phyloP scores from a whole-genome alignment of 2,888 invertebrate genomes.

The Hirtodrosophila alboralis region DNA sequence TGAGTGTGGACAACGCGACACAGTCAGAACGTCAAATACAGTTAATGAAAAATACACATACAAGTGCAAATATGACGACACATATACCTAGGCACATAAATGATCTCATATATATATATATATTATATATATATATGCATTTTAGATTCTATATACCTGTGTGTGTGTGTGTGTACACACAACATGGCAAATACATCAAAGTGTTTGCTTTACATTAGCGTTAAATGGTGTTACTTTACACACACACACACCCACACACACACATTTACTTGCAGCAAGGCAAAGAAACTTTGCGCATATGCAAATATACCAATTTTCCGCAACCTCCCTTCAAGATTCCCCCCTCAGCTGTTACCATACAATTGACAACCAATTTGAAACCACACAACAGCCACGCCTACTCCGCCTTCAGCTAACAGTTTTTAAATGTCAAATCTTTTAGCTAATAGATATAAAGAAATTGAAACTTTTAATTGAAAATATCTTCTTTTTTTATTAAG shows the following conservation, averaged over 20 bases:
- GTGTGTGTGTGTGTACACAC: conserved; percentile 13
- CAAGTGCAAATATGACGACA: conserved; percentile 49
- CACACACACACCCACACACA: conserved; percentile 35
- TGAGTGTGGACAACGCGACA: conserved; percentile 36
- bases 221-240: conserved; percentile 73
- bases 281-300: conserved; percentile 47
- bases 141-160: conserved; percentile 5
- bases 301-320: conserved; percentile 43
- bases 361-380: conserved; percentile 68
- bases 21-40: conserved; percentile 61
- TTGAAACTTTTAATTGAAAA: too few relatives aligned
- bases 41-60: conserved; percentile 76
- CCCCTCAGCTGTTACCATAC: conserved; percentile 39
- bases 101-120: too few relatives aligned
- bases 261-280: neutral
- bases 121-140: too few relatives aligned
- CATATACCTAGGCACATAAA: conserved; percentile 18
- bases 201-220: conserved; percentile 81
- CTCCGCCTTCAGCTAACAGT: conserved; percentile 4
- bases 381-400: conserved; percentile 33
- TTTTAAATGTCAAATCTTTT: conserved; percentile 1
- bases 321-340: neutral
- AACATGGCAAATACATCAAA: conserved; percentile 73
- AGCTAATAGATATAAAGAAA: too few relatives aligned
- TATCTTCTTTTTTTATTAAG: too few relatives aligned